Conservation (phyloP, 2,113 vertebrate genomes). For the Zingel zingel region DNA sequence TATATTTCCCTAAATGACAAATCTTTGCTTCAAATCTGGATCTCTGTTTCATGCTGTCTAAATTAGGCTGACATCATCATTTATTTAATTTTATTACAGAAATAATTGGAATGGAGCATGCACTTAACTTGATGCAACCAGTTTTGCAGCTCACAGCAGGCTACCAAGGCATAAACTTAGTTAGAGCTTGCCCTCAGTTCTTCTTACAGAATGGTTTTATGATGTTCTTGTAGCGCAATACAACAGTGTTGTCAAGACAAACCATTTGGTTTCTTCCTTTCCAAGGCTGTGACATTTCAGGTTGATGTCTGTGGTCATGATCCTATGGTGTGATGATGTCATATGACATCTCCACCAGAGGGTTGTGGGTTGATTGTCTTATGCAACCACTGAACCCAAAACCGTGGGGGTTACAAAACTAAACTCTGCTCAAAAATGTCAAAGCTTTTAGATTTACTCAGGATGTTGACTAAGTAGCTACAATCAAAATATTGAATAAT, state of each 20-base stretch:
- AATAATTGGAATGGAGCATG: conserved; percentile 25
- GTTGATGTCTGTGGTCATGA: conserved; percentile 50
- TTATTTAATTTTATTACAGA: background rate
- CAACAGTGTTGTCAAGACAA: conserved; percentile 39
- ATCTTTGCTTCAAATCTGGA: conserved; percentile 2
- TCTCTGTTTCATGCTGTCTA: conserved; percentile 26
- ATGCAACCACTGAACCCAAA: conserved; percentile 45
- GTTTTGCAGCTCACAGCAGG: conserved; percentile 26
- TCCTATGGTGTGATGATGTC: conserved; percentile 44
- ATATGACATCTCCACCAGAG: conserved; percentile 39
- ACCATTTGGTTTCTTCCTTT: conserved; percentile 29
- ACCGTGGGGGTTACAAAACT: conserved; percentile 19
- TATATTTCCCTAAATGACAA: background rate
- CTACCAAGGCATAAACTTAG: conserved; percentile 2
- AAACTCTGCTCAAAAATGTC: conserved; percentile 38
- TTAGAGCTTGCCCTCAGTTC: conserved; percentile 21
- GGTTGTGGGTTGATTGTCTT: conserved; percentile 62
- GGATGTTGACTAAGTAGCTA: conserved; percentile 48
- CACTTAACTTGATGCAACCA: conserved; percentile 37
- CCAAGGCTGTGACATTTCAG: conserved; percentile 53
- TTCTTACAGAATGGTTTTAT: conserved; percentile 19
- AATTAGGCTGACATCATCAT: conserved; percentile 30
- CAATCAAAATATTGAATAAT: conserved; percentile 40
- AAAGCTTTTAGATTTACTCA: conserved; percentile 52
- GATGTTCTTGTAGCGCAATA: conserved; percentile 22